These are phyloP conservation scores for Oryzaephilus surinamensis DNA, from an alignment of 1,140 invertebrate species.

Conservation along the genomic window DNA sequence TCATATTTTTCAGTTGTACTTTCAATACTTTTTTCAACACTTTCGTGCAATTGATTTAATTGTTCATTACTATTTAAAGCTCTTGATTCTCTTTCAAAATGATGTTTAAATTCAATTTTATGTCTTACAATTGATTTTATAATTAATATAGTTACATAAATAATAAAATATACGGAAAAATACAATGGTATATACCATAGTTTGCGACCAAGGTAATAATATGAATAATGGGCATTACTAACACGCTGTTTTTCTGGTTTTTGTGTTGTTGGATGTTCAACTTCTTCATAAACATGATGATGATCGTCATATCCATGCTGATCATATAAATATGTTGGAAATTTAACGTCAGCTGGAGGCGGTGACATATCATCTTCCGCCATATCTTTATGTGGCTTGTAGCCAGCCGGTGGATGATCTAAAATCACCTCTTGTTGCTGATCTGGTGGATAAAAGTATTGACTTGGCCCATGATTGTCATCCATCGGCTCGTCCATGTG, in stretches of 20 bases:
- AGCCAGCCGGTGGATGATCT: constrained; percentile 15
- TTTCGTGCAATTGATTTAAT: constrained; percentile 21
- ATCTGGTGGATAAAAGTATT: constrained; percentile 2
- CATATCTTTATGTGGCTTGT: constrained; percentile 9
- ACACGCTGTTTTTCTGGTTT: constrained; percentile 45
- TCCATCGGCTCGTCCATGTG: neutral
- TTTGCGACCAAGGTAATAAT: constrained; percentile 70
- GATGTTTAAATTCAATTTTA: constrained; percentile 44
- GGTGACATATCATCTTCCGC: constrained; percentile 11
- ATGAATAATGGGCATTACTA: constrained; percentile 61
- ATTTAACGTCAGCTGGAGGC: constrained; percentile 16
- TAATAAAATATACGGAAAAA: constrained; percentile 73
- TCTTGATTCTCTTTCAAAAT: constrained; percentile 7
- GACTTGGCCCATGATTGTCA: no score
- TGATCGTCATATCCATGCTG: constrained; percentile 37
- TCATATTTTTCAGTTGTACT: constrained; percentile 20
- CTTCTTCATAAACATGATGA: constrained; percentile 37
- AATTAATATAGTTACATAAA: constrained; percentile 67
- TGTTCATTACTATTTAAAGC: constrained; percentile 3
- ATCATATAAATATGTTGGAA: constrained; percentile 34
- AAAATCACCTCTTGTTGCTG: constrained; percentile 9
- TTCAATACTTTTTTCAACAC: constrained; percentile 23
- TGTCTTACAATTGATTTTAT: constrained; percentile 68
- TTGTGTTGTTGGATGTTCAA: constrained; percentile 38
- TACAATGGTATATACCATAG: constrained; percentile 73